These are phyloP conservation scores for Bettongia penicillata DNA, from an alignment of 2,113 vertebrate genomes.

Conservation along the genomic window DNA sequence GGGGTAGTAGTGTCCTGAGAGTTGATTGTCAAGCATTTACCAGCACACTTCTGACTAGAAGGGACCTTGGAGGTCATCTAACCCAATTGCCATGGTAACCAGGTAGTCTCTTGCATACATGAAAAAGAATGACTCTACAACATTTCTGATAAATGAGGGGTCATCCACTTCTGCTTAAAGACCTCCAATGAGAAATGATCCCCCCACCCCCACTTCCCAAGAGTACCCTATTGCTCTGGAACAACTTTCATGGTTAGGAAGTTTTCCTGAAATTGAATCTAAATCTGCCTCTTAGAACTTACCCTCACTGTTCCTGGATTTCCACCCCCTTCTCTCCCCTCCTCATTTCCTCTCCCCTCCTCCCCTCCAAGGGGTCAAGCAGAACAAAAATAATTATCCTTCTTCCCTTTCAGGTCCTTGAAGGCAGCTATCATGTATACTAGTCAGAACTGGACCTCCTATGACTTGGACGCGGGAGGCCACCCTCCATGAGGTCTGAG, in stretches of 20 bases:
- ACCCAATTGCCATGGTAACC: background rate
- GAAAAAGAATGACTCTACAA: background rate
- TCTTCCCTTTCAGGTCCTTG: background rate
- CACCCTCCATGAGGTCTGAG: background rate
- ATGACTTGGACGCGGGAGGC: background rate
- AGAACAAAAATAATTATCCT: background rate
- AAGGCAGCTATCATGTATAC: background rate
- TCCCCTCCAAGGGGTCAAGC: background rate
- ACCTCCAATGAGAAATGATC: background rate
- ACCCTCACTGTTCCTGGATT: background rate
- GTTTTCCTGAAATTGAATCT: background rate
- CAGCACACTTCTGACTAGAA: background rate
- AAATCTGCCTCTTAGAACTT: background rate
- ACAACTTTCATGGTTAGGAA: background rate
- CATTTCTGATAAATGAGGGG: background rate
- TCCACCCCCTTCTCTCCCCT: background rate
- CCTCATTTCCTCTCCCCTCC: too few relatives aligned
- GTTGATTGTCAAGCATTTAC: background rate
- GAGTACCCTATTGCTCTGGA: too few relatives aligned
- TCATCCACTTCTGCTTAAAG: background rate
- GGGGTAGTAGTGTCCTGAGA: background rate
- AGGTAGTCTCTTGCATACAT: background rate
- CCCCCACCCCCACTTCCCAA: background rate
- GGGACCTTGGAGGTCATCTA: background rate
- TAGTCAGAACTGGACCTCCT: background rate